A percentile compares a stretch with the other conserved stretches of the same genome.
These are phyloP conservation scores for Jacana jacana DNA, from an alignment of 2,113 vertebrate species.

Conservation along the genomic window DNA sequence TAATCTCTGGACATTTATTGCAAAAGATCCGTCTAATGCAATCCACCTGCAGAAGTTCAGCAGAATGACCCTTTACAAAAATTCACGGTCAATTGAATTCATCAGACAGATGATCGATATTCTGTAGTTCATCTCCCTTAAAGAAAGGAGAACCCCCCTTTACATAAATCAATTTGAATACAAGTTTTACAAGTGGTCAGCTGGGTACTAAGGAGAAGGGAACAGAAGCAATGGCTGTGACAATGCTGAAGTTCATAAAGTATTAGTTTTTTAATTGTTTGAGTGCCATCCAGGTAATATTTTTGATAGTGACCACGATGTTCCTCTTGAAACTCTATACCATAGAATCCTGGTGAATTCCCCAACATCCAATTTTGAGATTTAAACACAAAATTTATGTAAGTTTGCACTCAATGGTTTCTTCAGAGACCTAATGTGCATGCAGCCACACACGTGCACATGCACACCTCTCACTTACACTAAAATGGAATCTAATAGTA, in stretches of 20 bases:
- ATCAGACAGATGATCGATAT: background rate
- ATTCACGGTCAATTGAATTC: background rate
- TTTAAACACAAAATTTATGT: background rate
- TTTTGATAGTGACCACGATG: background rate
- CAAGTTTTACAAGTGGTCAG: background rate
- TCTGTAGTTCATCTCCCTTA: background rate
- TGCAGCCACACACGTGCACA: rapidly evolving
- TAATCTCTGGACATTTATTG: background rate
- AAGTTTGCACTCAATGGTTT: background rate
- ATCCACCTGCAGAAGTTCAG: background rate
- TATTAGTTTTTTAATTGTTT: background rate
- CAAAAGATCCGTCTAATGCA: background rate
- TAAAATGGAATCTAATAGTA: background rate
- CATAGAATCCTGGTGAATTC: background rate
- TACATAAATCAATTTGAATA: background rate
- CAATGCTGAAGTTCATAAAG: background rate
- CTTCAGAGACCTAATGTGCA: background rate
- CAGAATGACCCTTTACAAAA: background rate
- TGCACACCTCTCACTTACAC: background rate
- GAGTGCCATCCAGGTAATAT: background rate
- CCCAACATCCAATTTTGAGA: background rate
- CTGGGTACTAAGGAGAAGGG: background rate
- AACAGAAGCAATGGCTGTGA: background rate
- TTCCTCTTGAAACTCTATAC: background rate
- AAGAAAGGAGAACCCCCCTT: background rate